phyloP scores from a whole-genome alignment of 2,113 vertebrate species.

The Campylomormyrus tamandua region DNA sequence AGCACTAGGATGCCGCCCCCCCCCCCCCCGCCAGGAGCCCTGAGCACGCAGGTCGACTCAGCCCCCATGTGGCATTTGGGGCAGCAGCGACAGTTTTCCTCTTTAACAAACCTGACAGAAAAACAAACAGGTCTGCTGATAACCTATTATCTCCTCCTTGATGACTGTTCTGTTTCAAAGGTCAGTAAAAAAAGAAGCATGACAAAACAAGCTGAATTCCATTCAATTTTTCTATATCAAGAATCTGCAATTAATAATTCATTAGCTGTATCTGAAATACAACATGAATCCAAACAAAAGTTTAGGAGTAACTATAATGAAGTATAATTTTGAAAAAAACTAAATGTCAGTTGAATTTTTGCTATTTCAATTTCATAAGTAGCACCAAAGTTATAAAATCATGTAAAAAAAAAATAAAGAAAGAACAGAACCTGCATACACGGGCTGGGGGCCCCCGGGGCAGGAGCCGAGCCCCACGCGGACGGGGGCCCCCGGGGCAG shows the following conservation, averaged over 20 bases:
- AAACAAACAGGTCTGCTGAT: constrained; percentile 21
- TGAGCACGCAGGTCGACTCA: not conserved
- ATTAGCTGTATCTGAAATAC: not conserved
- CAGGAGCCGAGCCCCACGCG: no score
- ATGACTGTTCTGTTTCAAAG: constrained; percentile 4
- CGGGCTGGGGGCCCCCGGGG: no score
- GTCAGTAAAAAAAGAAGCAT: constrained; percentile 20
- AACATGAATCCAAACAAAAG: not conserved
- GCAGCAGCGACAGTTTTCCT: constrained; percentile 16
- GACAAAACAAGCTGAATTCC: constrained; percentile 11
- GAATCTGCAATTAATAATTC: constrained; percentile 13
- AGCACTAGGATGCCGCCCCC: not conserved
- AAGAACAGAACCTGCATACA: no score
- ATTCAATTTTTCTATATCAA: not conserved
- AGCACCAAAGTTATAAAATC: not conserved
- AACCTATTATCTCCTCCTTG: not conserved
- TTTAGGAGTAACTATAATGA: not conserved
- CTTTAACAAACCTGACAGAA: not conserved
- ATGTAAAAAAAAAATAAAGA: not conserved
- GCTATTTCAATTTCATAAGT: not conserved
- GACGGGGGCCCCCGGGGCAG: no score
- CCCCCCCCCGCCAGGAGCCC: no score
- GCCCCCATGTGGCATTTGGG: constrained; percentile 12
- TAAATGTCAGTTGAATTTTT: not conserved
- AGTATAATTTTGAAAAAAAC: not conserved